A percentile compares a stretch with the other conserved stretches of the same genome.
Evolutionary conservation across 37 sponge, comb jelly and placozoan species (phyloP).

Genomic region (Amphimedon queenslandica): DNA sequence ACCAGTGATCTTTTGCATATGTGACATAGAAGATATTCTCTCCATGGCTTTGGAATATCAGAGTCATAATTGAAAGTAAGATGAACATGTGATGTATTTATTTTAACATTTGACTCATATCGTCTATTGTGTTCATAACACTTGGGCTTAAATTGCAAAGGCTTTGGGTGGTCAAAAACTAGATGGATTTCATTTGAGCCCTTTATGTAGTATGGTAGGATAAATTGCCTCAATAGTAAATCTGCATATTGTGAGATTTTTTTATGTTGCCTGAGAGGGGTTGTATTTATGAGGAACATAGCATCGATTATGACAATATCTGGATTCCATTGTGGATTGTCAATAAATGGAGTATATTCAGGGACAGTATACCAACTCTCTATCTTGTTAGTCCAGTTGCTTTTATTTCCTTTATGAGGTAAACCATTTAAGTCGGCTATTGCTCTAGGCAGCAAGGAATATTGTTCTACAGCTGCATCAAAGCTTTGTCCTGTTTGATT

Average conservation of each 20-base stretch:
- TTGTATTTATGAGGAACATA: constrained; percentile 25
- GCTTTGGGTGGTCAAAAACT: constrained; percentile 9
- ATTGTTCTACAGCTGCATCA: constrained; percentile 20
- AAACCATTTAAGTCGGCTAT: constrained; percentile 10
- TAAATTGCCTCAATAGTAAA: constrained; percentile 5
- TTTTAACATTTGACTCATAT: too few species aligned
- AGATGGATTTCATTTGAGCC: constrained; percentile 18
- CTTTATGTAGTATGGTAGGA: neutral
- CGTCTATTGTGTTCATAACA: constrained; percentile 2
- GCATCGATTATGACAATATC: neutral
- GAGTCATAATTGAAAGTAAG: neutral
- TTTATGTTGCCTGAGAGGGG: constrained; percentile 5
- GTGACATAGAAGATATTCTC: neutral
- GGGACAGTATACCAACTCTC: neutral
- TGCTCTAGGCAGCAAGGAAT: constrained; percentile 20
- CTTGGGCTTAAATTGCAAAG: constrained; percentile 12
- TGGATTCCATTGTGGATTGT: constrained; percentile 1
- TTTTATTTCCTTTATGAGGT: constrained; percentile 19
- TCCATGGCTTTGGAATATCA: neutral
- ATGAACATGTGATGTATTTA: neutral
- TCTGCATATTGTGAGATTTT: constrained; percentile 13
- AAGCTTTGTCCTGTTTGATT: neutral
- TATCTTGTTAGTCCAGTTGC: constrained; percentile 20
- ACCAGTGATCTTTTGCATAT: constrained; percentile 13
- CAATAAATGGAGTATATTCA: neutral